Conservation (phyloP, 2,113 vertebrate species). For the Poicephalus meyeri region DNA sequence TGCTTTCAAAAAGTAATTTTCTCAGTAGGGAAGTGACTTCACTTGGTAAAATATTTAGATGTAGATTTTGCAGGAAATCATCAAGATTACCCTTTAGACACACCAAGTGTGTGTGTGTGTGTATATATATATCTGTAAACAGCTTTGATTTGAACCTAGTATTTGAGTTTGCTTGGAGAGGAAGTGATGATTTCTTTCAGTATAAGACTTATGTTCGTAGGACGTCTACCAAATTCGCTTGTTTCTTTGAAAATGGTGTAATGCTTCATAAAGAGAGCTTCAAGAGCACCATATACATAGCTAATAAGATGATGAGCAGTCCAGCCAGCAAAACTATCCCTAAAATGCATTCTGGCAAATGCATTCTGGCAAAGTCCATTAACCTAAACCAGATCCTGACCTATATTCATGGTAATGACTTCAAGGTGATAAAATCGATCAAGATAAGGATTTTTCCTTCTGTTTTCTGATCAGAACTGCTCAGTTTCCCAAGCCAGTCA, state of each 20-base stretch:
- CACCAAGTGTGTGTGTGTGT: too few relatives aligned
- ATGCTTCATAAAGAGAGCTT: not conserved
- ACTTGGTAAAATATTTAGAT: slow-evolving; percentile 16
- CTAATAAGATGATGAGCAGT: not conserved
- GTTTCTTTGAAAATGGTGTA: not conserved
- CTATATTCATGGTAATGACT: not conserved
- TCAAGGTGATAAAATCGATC: not conserved
- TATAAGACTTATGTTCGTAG: not conserved
- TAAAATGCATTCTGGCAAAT: not conserved
- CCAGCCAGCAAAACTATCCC: not conserved
- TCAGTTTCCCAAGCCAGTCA: not conserved
- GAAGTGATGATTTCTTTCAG: not conserved
- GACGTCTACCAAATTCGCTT: not conserved
- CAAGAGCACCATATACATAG: not conserved
- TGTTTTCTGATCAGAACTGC: not conserved
- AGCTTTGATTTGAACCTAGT: not conserved
- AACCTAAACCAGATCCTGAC: not conserved
- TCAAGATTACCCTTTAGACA: slow-evolving; percentile 1
- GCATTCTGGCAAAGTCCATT: not conserved
- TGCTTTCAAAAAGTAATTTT: not conserved
- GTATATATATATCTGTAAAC: not conserved
- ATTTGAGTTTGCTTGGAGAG: not conserved
- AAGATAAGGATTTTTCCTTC: not conserved
- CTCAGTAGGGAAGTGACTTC: not conserved
- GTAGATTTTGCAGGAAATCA: not conserved